Base-by-base conservation (phyloP, 2,113 vertebrate species). In the Pampusana beccarii region DNA sequence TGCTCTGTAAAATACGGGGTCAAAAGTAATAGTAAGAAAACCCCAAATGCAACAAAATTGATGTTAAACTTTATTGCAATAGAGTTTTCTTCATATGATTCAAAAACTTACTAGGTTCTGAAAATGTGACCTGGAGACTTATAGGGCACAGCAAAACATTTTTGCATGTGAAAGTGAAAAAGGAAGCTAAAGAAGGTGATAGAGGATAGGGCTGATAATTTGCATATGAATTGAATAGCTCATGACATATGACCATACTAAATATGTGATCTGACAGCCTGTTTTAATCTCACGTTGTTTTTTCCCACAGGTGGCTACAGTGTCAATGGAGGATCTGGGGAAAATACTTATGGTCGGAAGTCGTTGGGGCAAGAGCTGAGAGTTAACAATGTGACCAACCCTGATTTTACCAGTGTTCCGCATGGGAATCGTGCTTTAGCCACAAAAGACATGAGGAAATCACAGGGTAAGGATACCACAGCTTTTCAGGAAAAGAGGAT, bases 361-460 rank as follows among this genome's bases (percentile, higher is more conserved):
- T 99, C 99, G 99, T 98, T 99, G 99, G 99, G 99, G 99, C 99
- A 99, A 99, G 99, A 99, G 99, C 99, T 99, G 99, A 99, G 99
- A 98, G 98, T 99, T 98, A 99, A 99, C 98, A 99, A 99, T 98
- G 99, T 99, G 99, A 99, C 98, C 95, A 97, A 97, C 95, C 92
- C 98, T 98, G 99, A 99, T 98, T 99, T 99, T 98, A 99, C 98
- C 97, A 98, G 98, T 98, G 98, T 99, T 99, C 99, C 99, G 98
- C 99, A 99, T 99, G 99, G 99, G 98, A 99, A 98, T 98, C 99
- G 99, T 99, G 99, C 99, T 97, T 99, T 99, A 99, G 98, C 99
- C 99, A 98, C 99, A 98, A 99, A 99, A 99, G 99, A 99, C 98
- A 99, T 99, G 99, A 99, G 99, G 99, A 99, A 99, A 99, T 99